Base-by-base conservation (phyloP, 2,797 vertebrate species). In the Microcaecilia unicolor region DNA sequence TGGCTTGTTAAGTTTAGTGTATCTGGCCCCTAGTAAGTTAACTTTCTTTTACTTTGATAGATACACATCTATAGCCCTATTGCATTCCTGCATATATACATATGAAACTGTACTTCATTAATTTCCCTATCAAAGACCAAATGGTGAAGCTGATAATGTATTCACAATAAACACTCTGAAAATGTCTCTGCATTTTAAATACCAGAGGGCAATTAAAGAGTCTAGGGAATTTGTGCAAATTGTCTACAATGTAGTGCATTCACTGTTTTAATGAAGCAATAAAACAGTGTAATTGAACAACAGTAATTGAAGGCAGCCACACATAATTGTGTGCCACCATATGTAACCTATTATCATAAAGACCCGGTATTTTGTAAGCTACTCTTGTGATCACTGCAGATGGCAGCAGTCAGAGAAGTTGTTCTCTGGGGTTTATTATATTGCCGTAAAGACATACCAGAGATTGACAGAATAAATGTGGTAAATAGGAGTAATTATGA, bases 251-350 rank as follows among this genome's bases (percentile, higher is more conserved):
- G 67, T 64, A 73, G 54, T 64, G 64, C 62, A 74, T 74, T 70
- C 72, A 67, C 74, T 77, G 69, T 68, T 77, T 78, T 77, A 80
- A 78, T 72, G 68, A 76, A 80, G 71, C 76, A 66, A 76, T 84
- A 83, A 84, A 84, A 70, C 64, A 57, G 65, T 47, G 64, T 78
- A 81, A 83, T 80, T 80, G 74, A 65, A 78, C 68, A 70, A 57
- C 68, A 69, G 61, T 83, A 84, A 85, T 83, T 81, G 70, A 81
- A 80, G 64, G 62, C 76, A 79, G 75, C 61, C 33, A 73, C 61
- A 65, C 51, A 24, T 74, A 81, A 81, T 59, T 74, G 71, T 65
- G 55, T 41, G 44, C 48, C 54, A 59, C 72, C 80, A 80, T 81
- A 81, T 80, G 82, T 60, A 76, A 64, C 63, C 72, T 61, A 80